phyloP scores from a whole-genome alignment of 2,888 invertebrate genomes.

The Epinotia bilunana region DNA sequence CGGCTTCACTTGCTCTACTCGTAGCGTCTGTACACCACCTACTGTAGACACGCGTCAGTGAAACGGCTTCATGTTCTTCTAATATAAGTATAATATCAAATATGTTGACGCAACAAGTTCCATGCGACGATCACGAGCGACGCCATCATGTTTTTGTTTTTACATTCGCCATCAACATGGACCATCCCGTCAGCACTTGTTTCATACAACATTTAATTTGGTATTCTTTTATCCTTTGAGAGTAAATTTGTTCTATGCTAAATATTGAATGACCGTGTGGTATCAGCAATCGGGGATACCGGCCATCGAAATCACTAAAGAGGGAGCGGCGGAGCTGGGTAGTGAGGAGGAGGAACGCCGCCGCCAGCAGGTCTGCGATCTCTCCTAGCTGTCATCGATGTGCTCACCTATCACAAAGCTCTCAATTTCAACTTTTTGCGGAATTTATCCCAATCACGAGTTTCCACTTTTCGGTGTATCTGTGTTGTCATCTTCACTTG shows the following conservation, averaged over 20 bases:
- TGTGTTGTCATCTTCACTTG: constrained; percentile 79
- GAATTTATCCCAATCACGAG: constrained; percentile 73
- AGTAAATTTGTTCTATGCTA: constrained; percentile 62
- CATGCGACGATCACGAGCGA: constrained; percentile 33
- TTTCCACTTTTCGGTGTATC: constrained; percentile 81
- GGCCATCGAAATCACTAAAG: constrained; percentile 92
- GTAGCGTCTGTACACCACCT: constrained; percentile 50
- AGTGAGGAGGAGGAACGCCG: constrained; percentile 87
- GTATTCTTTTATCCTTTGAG: constrained; percentile 67
- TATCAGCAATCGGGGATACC: constrained; percentile 84
- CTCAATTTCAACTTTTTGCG: constrained; percentile 72
- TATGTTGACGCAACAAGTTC: constrained; percentile 38
- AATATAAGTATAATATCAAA: constrained; percentile 29
- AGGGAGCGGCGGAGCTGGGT: constrained; percentile 87
- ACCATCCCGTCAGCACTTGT: constrained; percentile 66
- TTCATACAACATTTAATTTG: constrained; percentile 56
- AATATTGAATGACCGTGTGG: constrained; percentile 80
- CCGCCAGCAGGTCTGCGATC: constrained; percentile 82
- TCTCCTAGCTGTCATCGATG: constrained; percentile 82
- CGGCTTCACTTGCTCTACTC: constrained; percentile 70
- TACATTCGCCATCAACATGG: constrained; percentile 58
- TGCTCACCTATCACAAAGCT: constrained; percentile 81
- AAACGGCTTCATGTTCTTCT: constrained; percentile 40
- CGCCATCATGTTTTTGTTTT: constrained; percentile 46
- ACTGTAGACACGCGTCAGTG: constrained; percentile 38